Base-by-base conservation (phyloP, 2,888 invertebrate species). In the Nycteola revayana region DNA sequence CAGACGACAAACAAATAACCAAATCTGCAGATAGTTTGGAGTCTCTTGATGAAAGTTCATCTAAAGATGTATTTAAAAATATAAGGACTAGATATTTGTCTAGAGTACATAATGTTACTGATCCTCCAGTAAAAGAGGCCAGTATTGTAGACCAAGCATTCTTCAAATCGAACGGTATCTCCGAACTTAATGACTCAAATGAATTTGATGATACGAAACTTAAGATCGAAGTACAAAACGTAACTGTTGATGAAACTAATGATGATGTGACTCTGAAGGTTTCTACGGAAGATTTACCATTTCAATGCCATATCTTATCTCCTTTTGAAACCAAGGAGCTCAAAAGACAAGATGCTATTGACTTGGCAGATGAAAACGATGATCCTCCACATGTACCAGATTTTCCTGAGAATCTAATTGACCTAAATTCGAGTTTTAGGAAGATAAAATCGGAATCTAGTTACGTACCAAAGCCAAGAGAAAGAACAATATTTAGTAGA, bases 61-160 rank as follows among this genome's bases (percentile, higher is more conserved):
- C 74, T 0, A 79, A 75, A 52, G 83, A 85, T 27, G 62, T 89
- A 32, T 88, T 82, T 57, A 83, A 76, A 60, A 81, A 65, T 44
- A 89, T 89, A 45, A 65, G 82, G 46, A 76, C 79, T 14, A 72
- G 84, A 52, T 89, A 89, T 48, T 51, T 89, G 7, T 78, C 81
- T 25, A 76, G 88, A 54, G 83, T 89, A 1, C 80, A 83, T 32
- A 84, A 75, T 36, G 78, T 82, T 1, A 67, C 78, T 2, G 86
- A 87, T 44, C 65, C 75, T 20, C 66, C 73, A 10, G 35, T 51
- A 1, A 74, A 69, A 35, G 72, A 75, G 10, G 50, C 57, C 1
- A 79, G 72, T 39, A 56, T 85, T 25, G 65, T 83, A 1, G 74
- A 80, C 18, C 85, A 84, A 66, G 86, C 86, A 2, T 85, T 85